Percentiles rank a stretch among this genome's conserved stretches.
phyloP scores from a whole-genome alignment of 1,140 invertebrate species.

The Caerostris extrusa region DNA sequence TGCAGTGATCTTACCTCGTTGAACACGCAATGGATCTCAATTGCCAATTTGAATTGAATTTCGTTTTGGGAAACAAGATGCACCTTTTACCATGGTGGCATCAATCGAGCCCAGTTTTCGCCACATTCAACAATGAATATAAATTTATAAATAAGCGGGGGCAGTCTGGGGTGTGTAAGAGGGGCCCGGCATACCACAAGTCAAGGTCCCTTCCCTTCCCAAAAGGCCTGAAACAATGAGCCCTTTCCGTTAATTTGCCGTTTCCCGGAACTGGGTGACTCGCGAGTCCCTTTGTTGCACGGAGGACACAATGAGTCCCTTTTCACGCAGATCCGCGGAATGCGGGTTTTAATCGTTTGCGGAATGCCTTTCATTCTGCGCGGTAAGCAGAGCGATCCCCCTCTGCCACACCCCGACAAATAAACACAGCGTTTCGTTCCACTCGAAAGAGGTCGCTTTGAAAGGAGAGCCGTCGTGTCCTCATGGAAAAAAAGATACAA shows the following conservation, averaged over 20 bases:
- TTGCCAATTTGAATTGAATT: too few species aligned
- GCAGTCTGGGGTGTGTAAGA: not conserved
- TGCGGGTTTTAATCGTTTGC: slow-evolving; percentile 13
- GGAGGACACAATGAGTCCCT: not conserved
- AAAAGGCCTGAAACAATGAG: not conserved
- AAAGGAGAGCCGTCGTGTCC: not conserved
- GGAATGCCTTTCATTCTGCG: not conserved
- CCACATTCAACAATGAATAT: not conserved
- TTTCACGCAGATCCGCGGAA: not conserved
- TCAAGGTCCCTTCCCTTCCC: not conserved
- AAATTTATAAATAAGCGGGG: not conserved
- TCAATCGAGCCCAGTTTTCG: too few species aligned
- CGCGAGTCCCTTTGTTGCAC: slow-evolving; percentile 1
- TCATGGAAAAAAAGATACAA: too few species aligned
- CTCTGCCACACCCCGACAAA: not conserved
- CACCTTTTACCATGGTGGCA: too few species aligned
- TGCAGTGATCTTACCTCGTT: too few species aligned
- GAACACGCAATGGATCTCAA: too few species aligned
- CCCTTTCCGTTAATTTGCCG: not conserved
- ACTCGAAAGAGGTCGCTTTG: not conserved
- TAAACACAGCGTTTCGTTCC: not conserved
- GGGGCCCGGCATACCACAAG: not conserved
- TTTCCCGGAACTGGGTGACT: slow-evolving; percentile 27
- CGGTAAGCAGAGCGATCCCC: slow-evolving; percentile 20
- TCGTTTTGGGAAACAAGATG: too few species aligned